Conservation (phyloP, 2,797 vertebrate species). For the Ptychobarbus kaznakovi region DNA sequence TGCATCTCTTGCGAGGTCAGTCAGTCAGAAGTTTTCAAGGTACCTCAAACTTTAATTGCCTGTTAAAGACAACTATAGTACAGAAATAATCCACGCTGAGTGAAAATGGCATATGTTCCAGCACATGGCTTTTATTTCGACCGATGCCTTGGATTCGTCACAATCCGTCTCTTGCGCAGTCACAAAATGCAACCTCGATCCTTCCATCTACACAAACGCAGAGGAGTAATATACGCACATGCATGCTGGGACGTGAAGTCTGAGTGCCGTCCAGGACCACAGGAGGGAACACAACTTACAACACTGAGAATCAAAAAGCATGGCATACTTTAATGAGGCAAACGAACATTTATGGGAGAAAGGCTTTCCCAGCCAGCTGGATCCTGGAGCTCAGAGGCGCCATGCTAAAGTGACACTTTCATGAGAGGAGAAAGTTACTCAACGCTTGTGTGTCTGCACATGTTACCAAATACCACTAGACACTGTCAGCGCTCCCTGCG, state of each 20-base stretch:
- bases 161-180: conserved; percentile 64
- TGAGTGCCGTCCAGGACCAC: conserved; percentile 45
- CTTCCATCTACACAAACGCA: conserved; percentile 12
- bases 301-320: conserved; percentile 63
- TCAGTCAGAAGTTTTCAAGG: conserved; percentile 20
- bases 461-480: neutral
- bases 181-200: conserved; percentile 56
- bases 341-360: conserved; percentile 71
- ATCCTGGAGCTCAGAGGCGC: conserved; percentile 55
- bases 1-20: conserved; percentile 29
- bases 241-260: conserved; percentile 54
- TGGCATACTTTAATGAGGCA: conserved; percentile 72
- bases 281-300: conserved; percentile 66
- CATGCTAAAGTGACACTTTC: conserved; percentile 71
- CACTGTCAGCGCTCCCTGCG: neutral
- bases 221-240: conserved; percentile 60
- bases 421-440: conserved; percentile 68
- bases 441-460: conserved; percentile 52
- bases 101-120: conserved; percentile 39
- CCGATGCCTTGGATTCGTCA: conserved; percentile 56
- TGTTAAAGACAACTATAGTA: conserved; percentile 26
- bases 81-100: conserved; percentile 35
- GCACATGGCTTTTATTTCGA: conserved; percentile 54
- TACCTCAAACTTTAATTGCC: conserved; percentile 23
- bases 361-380: conserved; percentile 66